These are phyloP conservation scores for Hedya salicella DNA, from an alignment of 2,888 invertebrate species.

Conservation along the genomic window DNA sequence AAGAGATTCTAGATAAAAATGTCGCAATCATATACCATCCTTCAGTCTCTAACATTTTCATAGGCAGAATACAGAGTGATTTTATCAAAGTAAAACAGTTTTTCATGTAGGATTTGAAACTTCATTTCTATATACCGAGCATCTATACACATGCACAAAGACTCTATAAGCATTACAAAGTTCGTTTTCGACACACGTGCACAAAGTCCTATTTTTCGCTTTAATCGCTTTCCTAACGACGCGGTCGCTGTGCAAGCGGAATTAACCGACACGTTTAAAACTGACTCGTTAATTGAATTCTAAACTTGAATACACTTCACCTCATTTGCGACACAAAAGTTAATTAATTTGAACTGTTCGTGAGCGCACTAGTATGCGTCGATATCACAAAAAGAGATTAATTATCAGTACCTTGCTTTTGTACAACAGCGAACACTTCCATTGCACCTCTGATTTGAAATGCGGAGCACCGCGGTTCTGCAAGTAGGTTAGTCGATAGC, in stretches of 20 bases:
- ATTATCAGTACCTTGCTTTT: neutral
- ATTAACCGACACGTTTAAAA: conserved; percentile 45
- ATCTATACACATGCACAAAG: no score
- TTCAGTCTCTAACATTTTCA: no score
- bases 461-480: neutral
- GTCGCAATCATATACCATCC: no score
- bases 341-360: conserved; percentile 64
- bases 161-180: conserved; percentile 3
- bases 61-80: no score
- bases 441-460: neutral
- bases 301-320: conserved; percentile 62
- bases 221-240: conserved; percentile 15
- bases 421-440: neutral
- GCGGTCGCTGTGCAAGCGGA: conserved; percentile 9
- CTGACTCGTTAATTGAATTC: conserved; percentile 64
- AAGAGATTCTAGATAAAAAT: no score
- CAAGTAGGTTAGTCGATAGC: neutral
- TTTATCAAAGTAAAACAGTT: no score
- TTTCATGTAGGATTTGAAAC: no score
- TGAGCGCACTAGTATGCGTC: conserved; percentile 45
- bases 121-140: no score
- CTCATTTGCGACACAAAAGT: conserved; percentile 64
- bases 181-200: neutral
- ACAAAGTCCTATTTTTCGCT: conserved; percentile 5
- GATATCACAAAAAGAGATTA: conserved; percentile 3